Conservation (phyloP, 2,888 invertebrate species). For the Vanessa cardui region DNA sequence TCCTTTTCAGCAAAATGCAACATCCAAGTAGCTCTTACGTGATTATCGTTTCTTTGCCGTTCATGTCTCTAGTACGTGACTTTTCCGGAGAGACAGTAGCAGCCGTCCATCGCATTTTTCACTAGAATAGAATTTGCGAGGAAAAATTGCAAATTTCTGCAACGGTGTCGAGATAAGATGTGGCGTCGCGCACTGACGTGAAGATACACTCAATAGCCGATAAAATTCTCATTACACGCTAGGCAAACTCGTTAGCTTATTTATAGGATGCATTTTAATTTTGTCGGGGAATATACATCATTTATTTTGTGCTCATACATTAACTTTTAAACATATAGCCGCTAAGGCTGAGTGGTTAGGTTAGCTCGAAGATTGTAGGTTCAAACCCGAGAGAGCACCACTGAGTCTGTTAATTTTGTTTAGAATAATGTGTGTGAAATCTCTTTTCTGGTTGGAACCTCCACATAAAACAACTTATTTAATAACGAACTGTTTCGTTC, state of each 20-base stretch:
- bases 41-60: slow-evolving; percentile 58
- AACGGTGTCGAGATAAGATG: slow-evolving; percentile 51
- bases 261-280: slow-evolving; percentile 18
- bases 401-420: no score
- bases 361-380: no score
- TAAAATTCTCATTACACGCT: slow-evolving; percentile 52
- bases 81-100: slow-evolving; percentile 55
- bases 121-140: slow-evolving; percentile 60
- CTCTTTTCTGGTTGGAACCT: no score
- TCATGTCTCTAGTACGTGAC: slow-evolving; percentile 68
- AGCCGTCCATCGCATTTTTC: slow-evolving; percentile 63
- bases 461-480: no score
- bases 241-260: slow-evolving; percentile 34
- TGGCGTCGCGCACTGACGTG: slow-evolving; percentile 53
- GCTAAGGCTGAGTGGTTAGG: no score
- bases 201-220: slow-evolving; percentile 53
- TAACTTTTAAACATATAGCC: neutral
- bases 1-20: slow-evolving; percentile 15
- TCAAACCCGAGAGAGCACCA: no score
- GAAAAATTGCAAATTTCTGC: slow-evolving; percentile 70
- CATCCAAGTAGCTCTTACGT: slow-evolving; percentile 43
- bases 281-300: neutral
- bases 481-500: no score
- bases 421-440: no score
- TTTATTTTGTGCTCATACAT: slow-evolving; percentile 1